Percentiles rank a stretch among this genome's conserved stretches.
phyloP scores from a whole-genome alignment of 2,888 invertebrate genomes.

The Agrochola litura region DNA sequence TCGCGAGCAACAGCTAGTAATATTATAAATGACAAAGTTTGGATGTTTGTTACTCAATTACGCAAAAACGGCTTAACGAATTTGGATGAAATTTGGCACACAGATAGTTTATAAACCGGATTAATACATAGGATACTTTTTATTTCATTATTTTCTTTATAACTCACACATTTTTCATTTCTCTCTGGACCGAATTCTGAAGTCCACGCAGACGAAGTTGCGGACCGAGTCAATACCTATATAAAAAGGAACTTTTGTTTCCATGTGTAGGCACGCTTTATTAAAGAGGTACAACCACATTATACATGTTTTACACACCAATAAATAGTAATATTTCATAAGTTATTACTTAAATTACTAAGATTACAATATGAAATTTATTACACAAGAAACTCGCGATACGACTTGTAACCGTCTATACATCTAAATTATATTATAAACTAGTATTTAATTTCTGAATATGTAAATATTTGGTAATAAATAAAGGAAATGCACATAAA shows the following conservation, averaged over 20 bases:
- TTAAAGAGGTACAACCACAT: conserved; percentile 13
- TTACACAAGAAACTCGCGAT: conserved; percentile 16
- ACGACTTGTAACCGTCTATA: not conserved
- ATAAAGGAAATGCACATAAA: conserved; percentile 40
- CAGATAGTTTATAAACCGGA: not conserved
- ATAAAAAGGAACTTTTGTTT: conserved; percentile 29
- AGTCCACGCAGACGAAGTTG: too few species aligned
- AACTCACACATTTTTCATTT: not conserved
- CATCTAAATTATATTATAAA: conserved; percentile 34
- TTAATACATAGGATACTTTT: not conserved
- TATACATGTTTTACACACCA: conserved; percentile 5
- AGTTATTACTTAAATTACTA: conserved; percentile 14
- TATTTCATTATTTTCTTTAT: not conserved
- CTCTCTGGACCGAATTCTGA: not conserved
- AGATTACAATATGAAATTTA: conserved; percentile 48
- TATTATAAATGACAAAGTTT: not conserved
- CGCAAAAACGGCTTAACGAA: not conserved
- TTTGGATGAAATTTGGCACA: too few species aligned
- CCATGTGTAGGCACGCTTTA: conserved; percentile 28
- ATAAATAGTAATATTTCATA: conserved; percentile 43
- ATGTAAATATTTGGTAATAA: conserved; percentile 55
- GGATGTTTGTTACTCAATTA: not conserved
- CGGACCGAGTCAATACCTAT: conserved; percentile 5
- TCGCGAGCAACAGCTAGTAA: not conserved
- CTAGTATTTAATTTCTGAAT: conserved; percentile 38